Conservation (phyloP, 2,888 invertebrate genomes). For the Volucella inflata region DNA sequence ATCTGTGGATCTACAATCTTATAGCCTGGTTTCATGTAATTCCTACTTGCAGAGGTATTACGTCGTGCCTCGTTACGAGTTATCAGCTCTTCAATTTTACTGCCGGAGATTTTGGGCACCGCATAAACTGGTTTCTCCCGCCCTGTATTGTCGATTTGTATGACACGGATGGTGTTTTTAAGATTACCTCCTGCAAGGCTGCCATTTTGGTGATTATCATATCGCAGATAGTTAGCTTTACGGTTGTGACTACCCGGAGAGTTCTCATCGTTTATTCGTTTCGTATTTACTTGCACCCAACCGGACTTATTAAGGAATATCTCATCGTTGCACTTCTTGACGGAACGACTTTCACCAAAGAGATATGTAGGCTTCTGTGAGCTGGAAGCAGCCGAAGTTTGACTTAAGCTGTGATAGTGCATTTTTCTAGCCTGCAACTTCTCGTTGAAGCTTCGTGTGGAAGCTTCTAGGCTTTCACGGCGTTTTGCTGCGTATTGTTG, state of each 20-base stretch:
- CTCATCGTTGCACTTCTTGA: constrained; percentile 79
- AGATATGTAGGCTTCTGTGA: constrained; percentile 82
- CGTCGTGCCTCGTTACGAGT: constrained; percentile 82
- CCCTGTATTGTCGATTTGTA: constrained; percentile 79
- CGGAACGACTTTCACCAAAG: constrained; percentile 81
- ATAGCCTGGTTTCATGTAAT: constrained; percentile 81
- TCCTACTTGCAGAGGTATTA: constrained; percentile 75
- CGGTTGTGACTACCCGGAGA: constrained; percentile 77
- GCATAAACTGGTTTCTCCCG: constrained; percentile 76
- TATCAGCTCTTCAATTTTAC: constrained; percentile 83
- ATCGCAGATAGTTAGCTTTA: constrained; percentile 76
- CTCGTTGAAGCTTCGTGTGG: constrained; percentile 82
- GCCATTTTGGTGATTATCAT: constrained; percentile 79
- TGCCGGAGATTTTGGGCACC: constrained; percentile 80
- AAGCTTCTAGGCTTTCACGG: constrained; percentile 82
- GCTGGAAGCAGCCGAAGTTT: constrained; percentile 76
- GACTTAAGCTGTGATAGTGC: constrained; percentile 81
- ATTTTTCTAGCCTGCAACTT: constrained; percentile 83
- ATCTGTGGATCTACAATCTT: constrained; percentile 82
- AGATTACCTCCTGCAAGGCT: constrained; percentile 51
- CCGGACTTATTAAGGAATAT: constrained; percentile 84
- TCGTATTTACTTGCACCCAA: constrained; percentile 84
- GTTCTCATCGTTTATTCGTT: constrained; percentile 81
- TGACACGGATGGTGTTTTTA: constrained; percentile 79
- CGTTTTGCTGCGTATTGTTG: constrained; percentile 81